These are phyloP conservation scores for Bicyclus anynana DNA, from an alignment of 1,140 invertebrate genomes.

Conservation along the genomic window DNA sequence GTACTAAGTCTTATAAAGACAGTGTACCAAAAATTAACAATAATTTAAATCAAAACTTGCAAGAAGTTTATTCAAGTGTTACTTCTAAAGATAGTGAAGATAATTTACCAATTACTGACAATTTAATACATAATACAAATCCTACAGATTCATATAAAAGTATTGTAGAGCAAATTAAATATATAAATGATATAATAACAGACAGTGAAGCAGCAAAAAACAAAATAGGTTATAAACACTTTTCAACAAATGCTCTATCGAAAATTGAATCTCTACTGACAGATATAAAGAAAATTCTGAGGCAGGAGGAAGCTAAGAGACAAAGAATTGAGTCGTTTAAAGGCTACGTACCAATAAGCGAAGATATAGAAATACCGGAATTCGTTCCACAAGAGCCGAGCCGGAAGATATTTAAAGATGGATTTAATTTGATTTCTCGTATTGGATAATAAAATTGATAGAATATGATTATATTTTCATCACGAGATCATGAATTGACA, in stretches of 20 bases:
- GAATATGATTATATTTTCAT: neutral
- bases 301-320: conserved; percentile 5
- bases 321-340: conserved; percentile 9
- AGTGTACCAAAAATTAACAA: too few relatives aligned
- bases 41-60: too few relatives aligned
- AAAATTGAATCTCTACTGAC: conserved; percentile 7
- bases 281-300: conserved; percentile 22
- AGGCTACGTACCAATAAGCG: conserved; percentile 31
- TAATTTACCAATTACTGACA: too few relatives aligned
- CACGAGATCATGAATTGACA: too few relatives aligned
- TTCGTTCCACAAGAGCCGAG: conserved; percentile 11
- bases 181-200: conserved; percentile 15
- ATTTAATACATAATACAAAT: neutral
- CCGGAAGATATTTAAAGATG: conserved; percentile 20
- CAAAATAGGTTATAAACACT: neutral
- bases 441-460: neutral
- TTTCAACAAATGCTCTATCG: neutral
- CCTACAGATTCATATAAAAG: neutral
- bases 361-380: conserved; percentile 23
- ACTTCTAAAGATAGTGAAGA: too few relatives aligned
- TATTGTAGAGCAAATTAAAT: conserved; percentile 11
- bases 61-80: too few relatives aligned
- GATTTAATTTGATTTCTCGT: conserved; percentile 12
- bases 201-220: neutral
- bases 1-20: too few relatives aligned